Conservation (phyloP, 2,113 vertebrate species). For the Glaucomys volans region DNA sequence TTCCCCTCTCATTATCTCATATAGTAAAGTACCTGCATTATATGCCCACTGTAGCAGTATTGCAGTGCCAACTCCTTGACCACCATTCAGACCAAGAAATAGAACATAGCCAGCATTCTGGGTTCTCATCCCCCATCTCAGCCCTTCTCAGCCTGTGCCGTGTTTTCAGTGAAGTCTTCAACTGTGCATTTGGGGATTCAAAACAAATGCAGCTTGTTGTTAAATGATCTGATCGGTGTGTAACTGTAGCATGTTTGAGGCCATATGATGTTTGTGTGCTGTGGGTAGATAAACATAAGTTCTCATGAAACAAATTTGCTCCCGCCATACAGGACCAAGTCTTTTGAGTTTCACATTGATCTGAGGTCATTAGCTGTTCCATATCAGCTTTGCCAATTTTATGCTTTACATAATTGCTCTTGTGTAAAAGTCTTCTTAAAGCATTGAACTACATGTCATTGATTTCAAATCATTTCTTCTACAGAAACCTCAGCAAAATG, state of each 20-base stretch:
- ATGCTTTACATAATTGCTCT: conserved; percentile 66
- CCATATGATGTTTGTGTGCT: background rate
- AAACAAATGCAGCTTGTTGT: background rate
- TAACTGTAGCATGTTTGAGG: background rate
- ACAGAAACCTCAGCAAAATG: conserved; percentile 20
- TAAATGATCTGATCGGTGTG: background rate
- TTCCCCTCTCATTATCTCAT: background rate
- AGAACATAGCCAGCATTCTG: background rate
- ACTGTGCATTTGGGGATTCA: background rate
- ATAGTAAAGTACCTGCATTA: background rate
- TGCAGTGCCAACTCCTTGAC: background rate
- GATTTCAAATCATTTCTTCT: conserved; percentile 2
- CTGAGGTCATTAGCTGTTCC: background rate
- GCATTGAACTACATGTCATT: background rate
- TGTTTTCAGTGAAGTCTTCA: conserved; percentile 24
- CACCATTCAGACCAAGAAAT: background rate
- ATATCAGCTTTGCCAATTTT: conserved; percentile 42
- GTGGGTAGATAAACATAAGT: background rate
- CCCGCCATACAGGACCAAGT: background rate
- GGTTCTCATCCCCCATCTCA: background rate
- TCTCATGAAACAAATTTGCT: background rate
- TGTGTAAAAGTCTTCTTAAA: conserved; percentile 59
- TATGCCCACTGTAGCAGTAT: background rate
- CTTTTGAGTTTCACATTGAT: background rate
- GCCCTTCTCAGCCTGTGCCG: background rate